Base-by-base conservation (phyloP, 2,888 invertebrate species). In the Amphipyra tragopoginis region DNA sequence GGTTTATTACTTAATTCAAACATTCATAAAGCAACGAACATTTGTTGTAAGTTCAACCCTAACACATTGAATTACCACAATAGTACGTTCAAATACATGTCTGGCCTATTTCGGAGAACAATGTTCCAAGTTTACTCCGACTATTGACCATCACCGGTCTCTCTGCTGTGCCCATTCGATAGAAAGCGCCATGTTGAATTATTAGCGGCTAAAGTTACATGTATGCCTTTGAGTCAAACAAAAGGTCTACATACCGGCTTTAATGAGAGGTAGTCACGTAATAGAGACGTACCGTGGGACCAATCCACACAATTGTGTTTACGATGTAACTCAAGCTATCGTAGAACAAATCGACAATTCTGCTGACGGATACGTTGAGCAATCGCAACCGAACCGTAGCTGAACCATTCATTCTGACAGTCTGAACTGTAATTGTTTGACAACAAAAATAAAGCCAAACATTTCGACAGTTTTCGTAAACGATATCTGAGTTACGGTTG, bases 161-260 rank as follows among this genome's bases (percentile, higher is more conserved):
- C 33, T n/a, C n/a, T 15, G 45, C 65, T 21, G 33, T 9, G 4
- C 5, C 33, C 42, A 8, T 2, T 43, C 34, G 26, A 13, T 6
- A 36, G 6, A 6, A 14, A 33, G 43, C 36, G 21, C 45, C 21
- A 48, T 51, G 50, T 40, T 26, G 33, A 50, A 14, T 65, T 38
- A 38, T 42, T 63, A 39, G 21, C 26, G 13, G 14, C 34, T 40
- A 34, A 14, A 58, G 36, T 47, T 40, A 71, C 58, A 45, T 26
- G 45, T 36, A 26, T 9, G 54, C 42, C 56, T 57, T 57, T 58
- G 63, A 53, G n/a, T 53, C 38, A 65, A 59, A 74, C 66, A 74
- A 65, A 72, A 65, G 58, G 59, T 45, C 47, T 49, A 71, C 56
- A 62, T 53, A 58, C 57, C 61, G 14, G 43, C 56, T 56, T 33